Evolutionary conservation across 2,113 vertebrate genomes (phyloP).

Genomic region (Tricholaema leucomelas): DNA sequence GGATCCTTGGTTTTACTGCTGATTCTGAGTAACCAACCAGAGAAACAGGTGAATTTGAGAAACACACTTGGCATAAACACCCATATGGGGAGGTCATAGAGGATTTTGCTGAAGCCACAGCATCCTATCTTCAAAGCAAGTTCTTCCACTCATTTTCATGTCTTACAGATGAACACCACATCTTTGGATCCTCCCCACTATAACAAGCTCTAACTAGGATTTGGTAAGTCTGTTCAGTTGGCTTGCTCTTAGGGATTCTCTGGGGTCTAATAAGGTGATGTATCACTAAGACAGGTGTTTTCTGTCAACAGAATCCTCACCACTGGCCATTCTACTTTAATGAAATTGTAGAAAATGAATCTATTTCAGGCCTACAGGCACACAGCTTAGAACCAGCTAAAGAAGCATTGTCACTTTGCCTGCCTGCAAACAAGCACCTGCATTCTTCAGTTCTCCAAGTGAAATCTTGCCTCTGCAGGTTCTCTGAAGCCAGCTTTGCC

Average conservation of each 20-base stretch:
- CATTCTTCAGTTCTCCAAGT: background rate
- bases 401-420: background rate
- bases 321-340: background rate
- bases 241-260: background rate
- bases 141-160: background rate
- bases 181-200: background rate
- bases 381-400: background rate
- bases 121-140: background rate
- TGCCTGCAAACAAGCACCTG: background rate
- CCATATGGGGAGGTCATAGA: background rate
- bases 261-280: background rate
- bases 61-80: background rate
- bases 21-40: too few species aligned
- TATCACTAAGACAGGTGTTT: background rate
- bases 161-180: background rate
- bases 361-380: background rate
- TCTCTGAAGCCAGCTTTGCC: background rate
- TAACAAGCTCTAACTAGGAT: background rate
- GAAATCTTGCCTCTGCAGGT: background rate
- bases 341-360: background rate
- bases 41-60: background rate
- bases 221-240: background rate
- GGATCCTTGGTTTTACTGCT: background rate
- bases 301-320: background rate
- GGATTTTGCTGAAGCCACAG: background rate